Evolutionary conservation across 1,140 invertebrate genomes (phyloP), one percentile per base, ranked within the genome.

Genomic region (Trichomalopsis sarcophagae): DNA sequence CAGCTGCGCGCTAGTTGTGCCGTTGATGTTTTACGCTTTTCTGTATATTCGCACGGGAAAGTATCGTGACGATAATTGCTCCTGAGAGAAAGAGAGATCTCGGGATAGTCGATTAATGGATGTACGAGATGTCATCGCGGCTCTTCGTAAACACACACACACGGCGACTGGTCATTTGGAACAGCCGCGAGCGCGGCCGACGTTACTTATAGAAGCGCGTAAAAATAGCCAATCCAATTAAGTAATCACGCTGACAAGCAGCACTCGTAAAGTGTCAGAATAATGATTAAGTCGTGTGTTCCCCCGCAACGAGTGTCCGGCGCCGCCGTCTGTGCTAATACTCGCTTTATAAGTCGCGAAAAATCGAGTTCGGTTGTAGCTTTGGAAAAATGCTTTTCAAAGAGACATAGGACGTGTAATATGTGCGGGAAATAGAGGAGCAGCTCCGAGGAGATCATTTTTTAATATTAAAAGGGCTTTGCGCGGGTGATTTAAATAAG

Each of bases 401-500:
- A 27, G 27, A 27, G 27, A 27, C 27, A 27, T 30, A 74, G 36
- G 4, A 14, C 10, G 47, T 50, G 47, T 50, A 14, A 47, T 84
- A 68, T 27, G 74, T 84, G 66, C 44, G 69, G 62, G 76, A 79
- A 84, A 74, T 80, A 81, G 80, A 68, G n/a, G 47, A 10, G n/a
- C 23, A 17, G 40, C 62, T 66, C 62, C n/a, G 47, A 47, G 30
- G 6, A 77, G 82, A 77, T 86, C 85, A 88, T 90, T 87, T 87
- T 90, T 89, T 88, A 89, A 92, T 92, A 92, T 91, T 91, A 91
- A 90, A 89, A 87, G 88, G 86, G 87, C 90, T 88, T 90, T 87
- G 85, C 84, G 87, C 84, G 87, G 87, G 89, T 89, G 88, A 91
- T 91, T 91, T 91, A 90, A 91, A 91, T 91, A 91, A 92, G 90